phyloP scores from a whole-genome alignment of 2,797 vertebrate genomes.

The Adrianichthys oophorus region DNA sequence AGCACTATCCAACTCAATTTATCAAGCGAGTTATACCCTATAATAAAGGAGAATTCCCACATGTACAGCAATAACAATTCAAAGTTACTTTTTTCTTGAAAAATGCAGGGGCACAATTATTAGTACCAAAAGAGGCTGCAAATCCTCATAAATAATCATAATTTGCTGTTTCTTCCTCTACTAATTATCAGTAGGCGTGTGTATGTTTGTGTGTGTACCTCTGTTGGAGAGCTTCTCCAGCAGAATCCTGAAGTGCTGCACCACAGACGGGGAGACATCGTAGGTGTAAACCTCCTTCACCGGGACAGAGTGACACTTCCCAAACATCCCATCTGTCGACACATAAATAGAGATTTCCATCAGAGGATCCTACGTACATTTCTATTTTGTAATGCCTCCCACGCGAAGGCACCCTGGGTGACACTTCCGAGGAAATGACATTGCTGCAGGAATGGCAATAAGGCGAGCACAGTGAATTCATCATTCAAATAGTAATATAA shows the following conservation, averaged over 20 bases:
- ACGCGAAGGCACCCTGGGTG: neutral
- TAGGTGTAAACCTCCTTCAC: slow-evolving; percentile 81
- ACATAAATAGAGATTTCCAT: slow-evolving; percentile 15
- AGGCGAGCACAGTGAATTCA: too few relatives aligned
- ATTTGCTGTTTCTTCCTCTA: neutral
- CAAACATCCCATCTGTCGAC: slow-evolving; percentile 88
- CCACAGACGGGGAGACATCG: slow-evolving; percentile 81
- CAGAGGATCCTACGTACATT: neutral
- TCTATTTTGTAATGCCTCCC: neutral
- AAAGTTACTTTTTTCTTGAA: too few relatives aligned
- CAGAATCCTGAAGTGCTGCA: slow-evolving; percentile 82
- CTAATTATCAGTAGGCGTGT: neutral
- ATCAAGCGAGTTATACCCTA: too few relatives aligned
- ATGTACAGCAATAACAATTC: too few relatives aligned
- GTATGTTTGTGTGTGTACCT: slow-evolving; percentile 74
- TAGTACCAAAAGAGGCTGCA: too few relatives aligned
- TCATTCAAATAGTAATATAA: neutral
- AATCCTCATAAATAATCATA: too few relatives aligned
- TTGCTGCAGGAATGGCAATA: neutral
- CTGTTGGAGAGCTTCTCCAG: slow-evolving; percentile 85
- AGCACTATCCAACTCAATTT: too few relatives aligned
- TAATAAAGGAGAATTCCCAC: too few relatives aligned
- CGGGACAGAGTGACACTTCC: slow-evolving; percentile 85
- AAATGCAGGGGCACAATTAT: too few relatives aligned
- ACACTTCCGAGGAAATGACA: neutral